These are phyloP conservation scores for Chirona hameri DNA, from an alignment of 2,888 invertebrate species.

Conservation along the genomic window DNA sequence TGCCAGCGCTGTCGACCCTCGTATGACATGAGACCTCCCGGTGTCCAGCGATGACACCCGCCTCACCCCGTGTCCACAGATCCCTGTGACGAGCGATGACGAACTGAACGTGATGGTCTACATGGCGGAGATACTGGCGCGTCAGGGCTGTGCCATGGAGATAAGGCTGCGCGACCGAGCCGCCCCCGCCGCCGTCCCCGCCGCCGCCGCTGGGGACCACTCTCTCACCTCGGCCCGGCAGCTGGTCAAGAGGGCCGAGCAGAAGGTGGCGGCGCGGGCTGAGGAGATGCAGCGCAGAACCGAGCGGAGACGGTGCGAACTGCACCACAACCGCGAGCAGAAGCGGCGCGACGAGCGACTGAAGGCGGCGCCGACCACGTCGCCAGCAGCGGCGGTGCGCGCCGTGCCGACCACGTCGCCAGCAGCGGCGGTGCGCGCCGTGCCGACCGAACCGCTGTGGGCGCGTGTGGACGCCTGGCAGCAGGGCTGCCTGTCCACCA, in stretches of 20 bases:
- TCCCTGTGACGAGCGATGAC: neutral
- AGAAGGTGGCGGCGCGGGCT: neutral
- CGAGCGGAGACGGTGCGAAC: no score
- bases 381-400: neutral
- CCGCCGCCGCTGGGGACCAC: neutral
- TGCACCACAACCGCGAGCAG: no score
- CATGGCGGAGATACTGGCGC: neutral
- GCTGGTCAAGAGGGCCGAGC: neutral
- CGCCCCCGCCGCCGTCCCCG: neutral
- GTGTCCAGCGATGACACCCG: no score
- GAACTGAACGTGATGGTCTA: constrained; percentile 12
- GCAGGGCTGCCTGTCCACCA: no score
- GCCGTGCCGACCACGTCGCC: neutral
- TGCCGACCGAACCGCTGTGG: neutral
- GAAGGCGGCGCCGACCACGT: neutral
- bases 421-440: neutral
- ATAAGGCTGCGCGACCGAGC: neutral
- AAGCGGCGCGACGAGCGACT: no score
- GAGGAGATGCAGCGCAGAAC: no score
- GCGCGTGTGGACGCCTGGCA: neutral
- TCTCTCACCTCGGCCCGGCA: neutral
- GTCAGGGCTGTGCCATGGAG: neutral
- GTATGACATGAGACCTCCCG: no score
- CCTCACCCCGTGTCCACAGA: neutral
- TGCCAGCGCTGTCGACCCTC: no score